Base-by-base conservation (phyloP, 2,797 vertebrate species). In the Acrossocheilus fasciatus region DNA sequence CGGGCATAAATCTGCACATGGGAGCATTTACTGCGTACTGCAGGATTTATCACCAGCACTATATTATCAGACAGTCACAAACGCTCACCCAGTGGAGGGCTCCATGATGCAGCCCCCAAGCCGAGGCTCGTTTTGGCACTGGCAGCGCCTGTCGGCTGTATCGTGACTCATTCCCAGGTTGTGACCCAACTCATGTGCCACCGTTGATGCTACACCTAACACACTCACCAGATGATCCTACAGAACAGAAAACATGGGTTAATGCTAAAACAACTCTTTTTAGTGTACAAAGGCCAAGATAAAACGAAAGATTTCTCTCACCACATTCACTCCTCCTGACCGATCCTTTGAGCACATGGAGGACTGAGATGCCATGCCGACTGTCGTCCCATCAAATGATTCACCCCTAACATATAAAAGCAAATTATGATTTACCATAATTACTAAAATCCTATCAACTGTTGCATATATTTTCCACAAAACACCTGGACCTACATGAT, bases 91-190 rank as follows among this genome's bases (percentile, higher is more conserved):
- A 0, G 96, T 97, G 0, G 97, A 97, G 0, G 93, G 93, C 52
- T 97, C 96, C 98, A 99, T 99, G 94, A 99, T 98, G 93, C 98
- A 99, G 73, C 96, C 96, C 0, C 97, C 97, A 2, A 96, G 94
- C 0, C 96, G 96, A 0, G 92, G 92, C 0, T 97, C 96, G 12
- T 87, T 95, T 47, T 94, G 93, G 69, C 97, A 97, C 8, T 92
- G 88, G 23, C 98, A 99, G 85, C 78, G 91, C 2, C 96, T 96
- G 1, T 96, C 93, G 0, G 92, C 34, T 0, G 94, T 88, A 89
- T 98, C 97, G 0, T 99, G 98, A 74, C 89, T 95, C 94, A 99
- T 95, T 76, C 98, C 98, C 85, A 99, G 92, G 92, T 97, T 99
- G 90, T 99, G 98, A 4, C 98, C 98, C 0, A 99, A 91, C 89